These are phyloP conservation scores for Sebastes trivittatus DNA, from an alignment of 2,797 vertebrate species.

Conservation along the genomic window DNA sequence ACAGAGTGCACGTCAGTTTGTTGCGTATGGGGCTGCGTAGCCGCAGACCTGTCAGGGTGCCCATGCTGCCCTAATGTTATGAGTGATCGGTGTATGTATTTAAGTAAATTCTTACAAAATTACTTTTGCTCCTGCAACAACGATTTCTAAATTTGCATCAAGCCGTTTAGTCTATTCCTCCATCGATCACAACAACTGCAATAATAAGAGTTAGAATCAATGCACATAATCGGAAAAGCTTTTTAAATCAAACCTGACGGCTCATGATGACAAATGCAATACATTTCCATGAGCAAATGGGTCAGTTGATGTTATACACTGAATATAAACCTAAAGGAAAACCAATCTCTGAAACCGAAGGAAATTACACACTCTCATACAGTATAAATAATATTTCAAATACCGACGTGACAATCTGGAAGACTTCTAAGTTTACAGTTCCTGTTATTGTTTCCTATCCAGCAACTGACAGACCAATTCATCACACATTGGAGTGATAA, in stretches of 20 bases:
- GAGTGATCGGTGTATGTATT: neutral
- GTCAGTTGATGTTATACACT: conserved; percentile 12
- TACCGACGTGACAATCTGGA: conserved; percentile 68
- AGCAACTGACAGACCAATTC: conserved; percentile 73
- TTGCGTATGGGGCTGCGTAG: too few species aligned
- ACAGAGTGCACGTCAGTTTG: too few species aligned
- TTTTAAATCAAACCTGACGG: neutral
- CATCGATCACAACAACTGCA: neutral
- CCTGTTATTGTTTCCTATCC: conserved; percentile 87
- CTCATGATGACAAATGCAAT: conserved; percentile 3
- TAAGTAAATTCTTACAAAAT: neutral
- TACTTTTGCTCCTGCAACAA: neutral
- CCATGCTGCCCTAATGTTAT: too few species aligned
- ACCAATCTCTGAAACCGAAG: conserved; percentile 50
- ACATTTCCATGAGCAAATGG: neutral
- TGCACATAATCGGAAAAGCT: neutral
- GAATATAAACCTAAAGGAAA: conserved; percentile 26
- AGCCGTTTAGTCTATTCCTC: too few species aligned
- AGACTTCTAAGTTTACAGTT: conserved; percentile 82
- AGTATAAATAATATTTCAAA: conserved; percentile 76
- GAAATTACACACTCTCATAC: conserved; percentile 60
- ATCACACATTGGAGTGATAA: conserved; percentile 77
- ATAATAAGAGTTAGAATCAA: neutral
- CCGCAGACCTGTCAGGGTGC: too few species aligned
- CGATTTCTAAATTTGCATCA: neutral